Evolutionary conservation across 1,140 invertebrate species (phyloP), one percentile per base, ranked within the genome.

Genomic region (Scaptomyza hsui): DNA sequence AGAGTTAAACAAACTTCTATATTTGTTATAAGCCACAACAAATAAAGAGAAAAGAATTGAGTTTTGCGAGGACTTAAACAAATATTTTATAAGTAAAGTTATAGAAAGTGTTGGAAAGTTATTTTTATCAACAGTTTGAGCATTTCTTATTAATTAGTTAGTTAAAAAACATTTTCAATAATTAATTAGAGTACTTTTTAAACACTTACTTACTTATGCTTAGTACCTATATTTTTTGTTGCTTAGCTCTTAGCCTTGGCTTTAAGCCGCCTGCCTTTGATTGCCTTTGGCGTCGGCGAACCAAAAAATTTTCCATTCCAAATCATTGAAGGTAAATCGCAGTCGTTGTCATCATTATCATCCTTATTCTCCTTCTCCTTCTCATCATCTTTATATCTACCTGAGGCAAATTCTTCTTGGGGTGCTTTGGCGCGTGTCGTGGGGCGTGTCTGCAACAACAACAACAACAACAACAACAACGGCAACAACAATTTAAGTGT

Each of bases 401-500:
- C 48, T 63, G 57, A 18, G 49, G 61, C 56, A 19, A 48, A 26
- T 45, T 65, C 57, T 39, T 26, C 15, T 26, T 41, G 9, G 13
- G 15, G 24, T 10, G 15, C 4, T 42, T 82, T 78, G 78, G 70
- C 78, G 76, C 75, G 80, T 51, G 32, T 37, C n/a, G 32, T n/a
- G 4, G 78, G 78, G 74, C 78, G 76, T 85, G 80, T 55, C 76
- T 56, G 52, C 60, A 19, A 15, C 44, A 60, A 67, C 60, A 85
- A 79, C 76, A 57, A 52, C 60, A 19, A 15, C 44, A 60, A 67
- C 60, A 85, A 79, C n/a, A n/a, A n/a, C n/a, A n/a, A n/a, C 76
- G 62, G 52, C 60, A 19, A 15, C 44, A 60, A 67, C 60, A 85
- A 79, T 79, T 83, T 85, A 16, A 79, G 75, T 83, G 79, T 75